Conservation (phyloP, 2,888 invertebrate genomes). For the Calameuta filiformis region DNA sequence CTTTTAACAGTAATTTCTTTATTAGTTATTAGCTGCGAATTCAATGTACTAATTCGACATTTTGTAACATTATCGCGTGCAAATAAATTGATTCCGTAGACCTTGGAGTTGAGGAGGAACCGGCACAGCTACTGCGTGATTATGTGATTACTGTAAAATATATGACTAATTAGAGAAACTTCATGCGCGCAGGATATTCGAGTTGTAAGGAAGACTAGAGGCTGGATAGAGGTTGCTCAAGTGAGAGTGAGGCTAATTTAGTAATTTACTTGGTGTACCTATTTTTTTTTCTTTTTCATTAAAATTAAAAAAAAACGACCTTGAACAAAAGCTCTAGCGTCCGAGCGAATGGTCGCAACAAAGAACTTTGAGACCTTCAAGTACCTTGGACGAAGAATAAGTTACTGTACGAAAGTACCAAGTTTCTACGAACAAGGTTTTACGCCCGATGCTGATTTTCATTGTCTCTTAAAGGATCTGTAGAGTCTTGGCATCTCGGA, state of each 20-base stretch:
- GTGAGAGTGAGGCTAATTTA: not conserved
- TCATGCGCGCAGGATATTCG: not conserved
- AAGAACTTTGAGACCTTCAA: not conserved
- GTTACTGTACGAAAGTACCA: not conserved
- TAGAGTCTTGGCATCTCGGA: not conserved
- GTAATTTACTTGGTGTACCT: not conserved
- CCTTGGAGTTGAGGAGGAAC: not conserved
- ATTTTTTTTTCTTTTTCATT: not conserved
- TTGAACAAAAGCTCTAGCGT: not conserved
- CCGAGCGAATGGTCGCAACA: not conserved
- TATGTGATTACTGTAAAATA: not conserved
- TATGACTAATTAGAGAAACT: not conserved
- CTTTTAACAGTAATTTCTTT: not conserved
- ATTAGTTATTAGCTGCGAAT: not conserved
- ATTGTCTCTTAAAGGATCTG: not conserved
- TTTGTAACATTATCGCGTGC: not conserved
- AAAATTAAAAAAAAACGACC: not conserved
- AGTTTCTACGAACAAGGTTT: not conserved
- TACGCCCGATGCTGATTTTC: not conserved
- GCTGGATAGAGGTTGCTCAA: not conserved
- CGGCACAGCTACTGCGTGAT: not conserved
- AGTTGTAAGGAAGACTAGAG: not conserved
- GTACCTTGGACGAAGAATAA: not conserved
- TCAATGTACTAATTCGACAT: too few species aligned
- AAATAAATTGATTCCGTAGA: not conserved